Evolutionary conservation across 2,797 vertebrate genomes (phyloP), one percentile per base, ranked within the genome.

Genomic region (Microctenopoma steveboyesi): DNA sequence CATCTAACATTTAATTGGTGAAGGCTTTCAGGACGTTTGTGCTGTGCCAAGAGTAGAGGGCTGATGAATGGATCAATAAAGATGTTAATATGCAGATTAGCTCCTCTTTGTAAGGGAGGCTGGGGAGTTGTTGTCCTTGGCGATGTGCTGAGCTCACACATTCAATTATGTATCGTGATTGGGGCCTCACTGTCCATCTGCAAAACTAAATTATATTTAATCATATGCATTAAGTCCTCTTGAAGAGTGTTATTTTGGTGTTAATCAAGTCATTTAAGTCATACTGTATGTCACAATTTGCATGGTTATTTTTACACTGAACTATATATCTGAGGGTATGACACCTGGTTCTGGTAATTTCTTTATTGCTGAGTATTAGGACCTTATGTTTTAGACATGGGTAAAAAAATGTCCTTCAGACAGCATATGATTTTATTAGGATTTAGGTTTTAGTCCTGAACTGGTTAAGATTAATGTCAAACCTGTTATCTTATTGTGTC

Each of bases 31-130:
- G 30, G 64, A 28, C 74, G 64, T 72, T 72, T 43, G 46, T 70
- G 66, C 73, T 42, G 60, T 39, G 6, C 22, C 39, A 15, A 43
- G 59, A 61, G 14, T 39, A 48, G 59, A 64, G 63, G 48, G 60
- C 39, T 71, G 64, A 51, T 50, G 40, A 78, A 72, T 9, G 56
- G 74, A 82, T 92, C 87, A 80, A 83, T 88, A 68, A 83, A 83
- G 85, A 88, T 80, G 79, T 78, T 86, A 83, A 68, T 81, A 86
- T 87, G 86, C 76, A 89, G 89, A 91, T 90, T 72, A 89, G 87
- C 73, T 82, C 30, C 46, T 78, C 68, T 86, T 80, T 79, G 73
- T 77, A 72, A 72, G 47, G 69, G 74, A 87, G 76, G 76, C 75
- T 68, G 65, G 87, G 77, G 90, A 87, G 78, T 84, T 86, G 79